Conservation (phyloP, 2,888 invertebrate species). For the Smittia aterrima region DNA sequence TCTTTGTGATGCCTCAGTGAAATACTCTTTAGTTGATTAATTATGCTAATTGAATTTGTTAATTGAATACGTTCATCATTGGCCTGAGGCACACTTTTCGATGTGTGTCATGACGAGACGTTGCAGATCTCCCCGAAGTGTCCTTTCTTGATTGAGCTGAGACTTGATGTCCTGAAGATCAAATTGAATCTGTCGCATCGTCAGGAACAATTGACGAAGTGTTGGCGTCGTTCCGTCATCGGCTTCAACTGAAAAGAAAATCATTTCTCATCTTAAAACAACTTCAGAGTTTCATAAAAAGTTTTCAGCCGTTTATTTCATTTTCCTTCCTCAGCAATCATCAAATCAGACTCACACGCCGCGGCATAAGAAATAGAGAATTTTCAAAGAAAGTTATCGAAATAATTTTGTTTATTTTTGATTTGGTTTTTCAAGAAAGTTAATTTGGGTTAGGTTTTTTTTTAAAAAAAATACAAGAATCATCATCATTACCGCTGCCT, state of each 20-base stretch:
- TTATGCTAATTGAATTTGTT: background rate
- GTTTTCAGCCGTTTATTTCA: background rate
- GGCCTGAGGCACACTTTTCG: constrained; percentile 45
- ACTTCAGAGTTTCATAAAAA: background rate
- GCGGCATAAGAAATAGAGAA: background rate
- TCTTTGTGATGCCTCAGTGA: constrained; percentile 26
- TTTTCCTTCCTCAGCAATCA: constrained; percentile 18
- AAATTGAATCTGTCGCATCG: constrained; percentile 53
- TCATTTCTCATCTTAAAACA: background rate
- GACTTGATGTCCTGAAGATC: constrained; percentile 54
- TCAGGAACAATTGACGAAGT: constrained; percentile 53
- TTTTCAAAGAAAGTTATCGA: background rate
- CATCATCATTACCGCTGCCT: too few species aligned
- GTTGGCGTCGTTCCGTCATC: constrained; percentile 54
- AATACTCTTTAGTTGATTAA: background rate
- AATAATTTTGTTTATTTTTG: constrained; percentile 6
- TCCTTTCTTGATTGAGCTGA: constrained; percentile 54
- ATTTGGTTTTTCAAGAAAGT: background rate
- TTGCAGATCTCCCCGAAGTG: constrained; percentile 52
- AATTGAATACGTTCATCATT: constrained; percentile 8
- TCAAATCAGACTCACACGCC: constrained; percentile 11
- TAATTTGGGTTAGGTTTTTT: too few species aligned
- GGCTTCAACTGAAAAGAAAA: constrained; percentile 49
- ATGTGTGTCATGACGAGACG: constrained; percentile 54
- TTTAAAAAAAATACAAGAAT: too few species aligned